Evolutionary conservation across 2,797 vertebrate species (phyloP).

Genomic region (Simalia tracyae): DNA sequence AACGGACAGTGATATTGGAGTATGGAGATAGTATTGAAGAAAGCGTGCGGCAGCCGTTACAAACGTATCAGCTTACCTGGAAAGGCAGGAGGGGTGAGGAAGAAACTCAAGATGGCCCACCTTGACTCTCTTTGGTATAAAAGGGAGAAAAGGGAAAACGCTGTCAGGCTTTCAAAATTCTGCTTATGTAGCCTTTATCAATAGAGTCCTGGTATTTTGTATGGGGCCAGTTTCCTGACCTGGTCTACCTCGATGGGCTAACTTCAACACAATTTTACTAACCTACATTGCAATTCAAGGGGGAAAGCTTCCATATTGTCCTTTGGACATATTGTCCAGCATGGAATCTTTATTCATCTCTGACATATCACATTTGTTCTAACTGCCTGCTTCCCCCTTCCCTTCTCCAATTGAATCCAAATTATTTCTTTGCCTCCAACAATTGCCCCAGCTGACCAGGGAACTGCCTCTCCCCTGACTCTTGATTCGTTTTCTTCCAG

Average conservation of each 20-base stretch:
- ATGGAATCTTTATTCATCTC: background rate
- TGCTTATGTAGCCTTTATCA: too few relatives aligned
- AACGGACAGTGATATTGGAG: background rate
- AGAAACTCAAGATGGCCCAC: too few relatives aligned
- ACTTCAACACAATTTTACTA: background rate
- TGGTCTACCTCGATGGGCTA: too few relatives aligned
- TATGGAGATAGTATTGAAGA: background rate
- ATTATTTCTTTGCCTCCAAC: background rate
- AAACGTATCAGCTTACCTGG: too few relatives aligned
- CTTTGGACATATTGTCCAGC: too few relatives aligned
- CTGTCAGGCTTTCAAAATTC: too few relatives aligned
- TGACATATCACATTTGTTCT: background rate
- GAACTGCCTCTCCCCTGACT: background rate
- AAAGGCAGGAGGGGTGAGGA: background rate
- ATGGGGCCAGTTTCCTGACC: too few relatives aligned
- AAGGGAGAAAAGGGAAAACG: too few relatives aligned
- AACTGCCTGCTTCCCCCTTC: background rate
- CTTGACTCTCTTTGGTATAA: too few relatives aligned
- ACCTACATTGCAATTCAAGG: background rate
- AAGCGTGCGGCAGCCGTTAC: too few relatives aligned
- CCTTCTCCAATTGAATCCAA: background rate
- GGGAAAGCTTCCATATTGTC: background rate
- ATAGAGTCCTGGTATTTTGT: too few relatives aligned
- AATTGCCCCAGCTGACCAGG: background rate
- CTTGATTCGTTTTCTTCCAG: conserved; percentile 68